A percentile compares a stretch with the other conserved stretches of the same genome.
These are phyloP conservation scores for Linyphia triangularis DNA, from an alignment of 2,888 invertebrate species.

Conservation along the genomic window DNA sequence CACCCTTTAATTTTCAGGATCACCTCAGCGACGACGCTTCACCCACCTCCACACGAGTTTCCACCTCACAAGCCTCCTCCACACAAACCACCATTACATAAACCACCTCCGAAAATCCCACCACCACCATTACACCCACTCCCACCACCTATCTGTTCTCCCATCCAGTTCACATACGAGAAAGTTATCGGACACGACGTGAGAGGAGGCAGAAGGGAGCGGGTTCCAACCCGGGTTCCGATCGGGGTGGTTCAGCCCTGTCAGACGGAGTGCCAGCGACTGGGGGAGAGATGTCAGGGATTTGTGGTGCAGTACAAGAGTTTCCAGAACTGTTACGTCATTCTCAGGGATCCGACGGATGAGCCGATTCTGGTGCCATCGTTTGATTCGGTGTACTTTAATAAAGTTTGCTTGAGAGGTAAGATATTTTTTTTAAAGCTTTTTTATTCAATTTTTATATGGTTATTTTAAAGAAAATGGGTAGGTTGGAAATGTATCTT, in stretches of 20 bases:
- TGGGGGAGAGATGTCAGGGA: slow-evolving; percentile 76
- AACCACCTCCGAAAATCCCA: slow-evolving; percentile 26
- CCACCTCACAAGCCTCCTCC: slow-evolving; percentile 43
- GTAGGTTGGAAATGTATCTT: neutral
- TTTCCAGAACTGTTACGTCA: slow-evolving; percentile 79
- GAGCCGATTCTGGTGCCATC: slow-evolving; percentile 77
- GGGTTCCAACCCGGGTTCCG: slow-evolving; percentile 74
- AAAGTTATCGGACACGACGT: slow-evolving; percentile 76
- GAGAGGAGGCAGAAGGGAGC: slow-evolving; percentile 74
- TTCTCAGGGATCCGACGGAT: slow-evolving; percentile 80
- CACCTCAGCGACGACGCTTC: slow-evolving; percentile 3
- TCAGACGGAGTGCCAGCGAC: slow-evolving; percentile 76
- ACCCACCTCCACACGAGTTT: slow-evolving; percentile 16
- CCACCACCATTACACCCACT: slow-evolving; percentile 48
- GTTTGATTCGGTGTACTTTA: slow-evolving; percentile 75
- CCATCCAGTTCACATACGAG: slow-evolving; percentile 76
- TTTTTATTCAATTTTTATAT: neutral
- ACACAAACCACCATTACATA: neutral
- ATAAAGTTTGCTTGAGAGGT: slow-evolving; percentile 77
- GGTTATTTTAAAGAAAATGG: neutral
- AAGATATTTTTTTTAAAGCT: neutral
- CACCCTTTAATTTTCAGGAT: neutral
- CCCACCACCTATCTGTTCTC: slow-evolving; percentile 70
- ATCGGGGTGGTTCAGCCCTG: slow-evolving; percentile 76
- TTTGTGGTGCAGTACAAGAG: slow-evolving; percentile 77